Conservation (phyloP, 2,888 invertebrate genomes). For the Sinopyrophorus schimmeli region DNA sequence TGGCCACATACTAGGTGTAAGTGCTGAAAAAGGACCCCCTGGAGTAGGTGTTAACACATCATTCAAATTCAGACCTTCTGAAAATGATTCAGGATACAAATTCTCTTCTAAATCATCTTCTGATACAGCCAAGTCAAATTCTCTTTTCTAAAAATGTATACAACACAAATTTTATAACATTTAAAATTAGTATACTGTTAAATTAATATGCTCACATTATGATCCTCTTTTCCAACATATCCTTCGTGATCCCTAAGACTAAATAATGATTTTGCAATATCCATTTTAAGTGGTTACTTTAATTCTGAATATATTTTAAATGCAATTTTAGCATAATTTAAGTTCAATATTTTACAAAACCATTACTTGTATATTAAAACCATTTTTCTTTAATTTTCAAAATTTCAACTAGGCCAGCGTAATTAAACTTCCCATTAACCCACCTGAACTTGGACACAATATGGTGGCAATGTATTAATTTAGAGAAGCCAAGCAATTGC, state of each 20-base stretch:
- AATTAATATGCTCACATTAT: conserved; percentile 62
- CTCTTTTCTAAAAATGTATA: conserved; percentile 61
- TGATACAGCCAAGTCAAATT: conserved; percentile 76
- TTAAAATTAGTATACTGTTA: not conserved
- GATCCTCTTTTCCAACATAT: conserved; percentile 85
- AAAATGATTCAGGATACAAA: conserved; percentile 60
- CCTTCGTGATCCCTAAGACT: conserved; percentile 85
- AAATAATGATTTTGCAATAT: conserved; percentile 90
- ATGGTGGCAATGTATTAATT: no score
- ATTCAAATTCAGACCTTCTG: conserved; percentile 70
- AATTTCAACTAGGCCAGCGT: no score
- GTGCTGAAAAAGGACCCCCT: conserved; percentile 91
- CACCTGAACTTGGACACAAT: no score
- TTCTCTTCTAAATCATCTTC: conserved; percentile 74
- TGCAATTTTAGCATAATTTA: no score
- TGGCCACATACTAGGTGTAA: conserved; percentile 96
- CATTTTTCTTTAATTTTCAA: no score
- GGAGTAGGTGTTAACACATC: conserved; percentile 76
- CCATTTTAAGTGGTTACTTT: no score
- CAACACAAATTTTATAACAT: conserved; percentile 9
- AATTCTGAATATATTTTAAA: conserved; percentile 3
- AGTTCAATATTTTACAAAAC: no score
- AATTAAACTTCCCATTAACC: no score
- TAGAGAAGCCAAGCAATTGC: no score
- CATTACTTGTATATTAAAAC: no score